Conservation (phyloP, 2,888 invertebrate genomes). For the Laspeyria flexula region DNA sequence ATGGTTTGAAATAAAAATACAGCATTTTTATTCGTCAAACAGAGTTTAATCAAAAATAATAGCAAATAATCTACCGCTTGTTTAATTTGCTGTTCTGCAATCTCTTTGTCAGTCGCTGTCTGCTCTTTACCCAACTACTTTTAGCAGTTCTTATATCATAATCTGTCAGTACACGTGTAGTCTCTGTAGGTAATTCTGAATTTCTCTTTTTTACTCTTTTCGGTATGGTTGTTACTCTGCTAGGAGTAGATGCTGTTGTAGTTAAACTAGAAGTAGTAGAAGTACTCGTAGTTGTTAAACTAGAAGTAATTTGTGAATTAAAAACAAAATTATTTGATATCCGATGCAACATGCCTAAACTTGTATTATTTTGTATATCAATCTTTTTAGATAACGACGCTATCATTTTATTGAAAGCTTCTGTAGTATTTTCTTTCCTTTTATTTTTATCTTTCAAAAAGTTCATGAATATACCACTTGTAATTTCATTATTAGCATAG, state of each 20-base stretch:
- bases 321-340: conserved; percentile 36
- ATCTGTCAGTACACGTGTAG: background rate
- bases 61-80: too few species aligned
- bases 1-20: too few species aligned
- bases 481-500: conserved; percentile 17
- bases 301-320: conserved; percentile 4
- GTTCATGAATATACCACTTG: conserved; percentile 44
- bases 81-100: conserved; percentile 49
- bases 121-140: conserved; percentile 34
- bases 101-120: conserved; percentile 48
- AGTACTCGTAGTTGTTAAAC: too few species aligned
- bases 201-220: background rate
- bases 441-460: conserved; percentile 48
- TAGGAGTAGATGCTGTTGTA: background rate
- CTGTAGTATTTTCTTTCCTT: conserved; percentile 45
- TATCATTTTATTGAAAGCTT: conserved; percentile 55
- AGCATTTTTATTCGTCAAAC: too few species aligned
- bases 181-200: background rate
- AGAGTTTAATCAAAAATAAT: too few species aligned
- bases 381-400: conserved; percentile 60
- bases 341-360: conserved; percentile 57
- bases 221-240: background rate
- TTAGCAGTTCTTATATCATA: conserved; percentile 37
- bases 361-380: conserved; percentile 66
- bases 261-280: background rate